Base-by-base conservation (phyloP, 2,888 invertebrate species). In the Leucophora obtusa region DNA sequence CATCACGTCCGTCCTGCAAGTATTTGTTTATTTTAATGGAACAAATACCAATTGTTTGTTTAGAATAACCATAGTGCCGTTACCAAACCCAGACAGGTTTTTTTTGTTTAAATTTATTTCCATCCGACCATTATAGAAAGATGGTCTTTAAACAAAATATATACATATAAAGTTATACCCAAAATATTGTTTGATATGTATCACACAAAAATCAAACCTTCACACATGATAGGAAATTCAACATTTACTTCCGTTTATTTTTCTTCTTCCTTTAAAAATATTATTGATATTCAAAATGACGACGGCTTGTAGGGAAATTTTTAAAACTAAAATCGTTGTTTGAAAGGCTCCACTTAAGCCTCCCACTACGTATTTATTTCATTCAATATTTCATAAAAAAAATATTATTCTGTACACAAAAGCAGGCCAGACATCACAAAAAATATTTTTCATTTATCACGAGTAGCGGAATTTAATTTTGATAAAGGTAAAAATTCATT, bases 391-490 rank as follows among this genome's bases (percentile, higher is more conserved):
- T 35, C 54, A 47, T 51, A 68, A 47, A 63, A 69, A 28, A 69
- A 68, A 70, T 28, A 17, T 15, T 70, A 62, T 65, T 71, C 65
- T 62, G 35, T 60, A 83, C 68, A 79, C 82, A 79, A 81, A 74
- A 75, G 65, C 59, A 78, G 74, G 81, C 72, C 69, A 74, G 79
- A 80, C 79, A 81, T 68, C 21, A 51, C 28, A 79, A 81, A 18
- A 53, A 21, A 50, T 15, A 11, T 47, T 47, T 8, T n/a, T 14
- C 68, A 18, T 54, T 53, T 65, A 73, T 38, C 47, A 43, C 60
- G 68, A 82, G 83, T 63, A 80, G 78, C 80, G 83, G 83, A 84
- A 84, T 84, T 84, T 84, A 83, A 84, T 84, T 84, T 84, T 79
- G 82, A 82, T 83, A 83, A 83, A 84, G 83, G 84, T 83, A 84